Percentiles rank a stretch among this genome's conserved stretches.
phyloP scores from a whole-genome alignment of 2,888 invertebrate species.

The Heteromurus nitidus region DNA sequence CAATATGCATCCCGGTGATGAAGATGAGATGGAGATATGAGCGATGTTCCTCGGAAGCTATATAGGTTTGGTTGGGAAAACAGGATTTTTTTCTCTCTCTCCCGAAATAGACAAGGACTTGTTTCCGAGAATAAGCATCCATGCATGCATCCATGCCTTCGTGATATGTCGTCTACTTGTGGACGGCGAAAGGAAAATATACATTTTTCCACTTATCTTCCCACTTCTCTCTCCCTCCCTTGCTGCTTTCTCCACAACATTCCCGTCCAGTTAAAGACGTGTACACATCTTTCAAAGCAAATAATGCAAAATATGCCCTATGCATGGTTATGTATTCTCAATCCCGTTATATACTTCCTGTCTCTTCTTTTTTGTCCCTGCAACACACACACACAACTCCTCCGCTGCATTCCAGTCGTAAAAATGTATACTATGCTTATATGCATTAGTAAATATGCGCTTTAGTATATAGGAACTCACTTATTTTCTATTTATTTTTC shows the following conservation, averaged over 20 bases:
- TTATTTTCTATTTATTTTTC: slow-evolving; percentile 21
- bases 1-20: too few relatives aligned
- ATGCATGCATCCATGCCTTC: background rate
- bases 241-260: background rate
- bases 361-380: background rate
- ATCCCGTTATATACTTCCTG: too few relatives aligned
- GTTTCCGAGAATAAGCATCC: background rate
- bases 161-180: background rate
- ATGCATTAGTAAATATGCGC: too few relatives aligned
- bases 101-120: background rate
- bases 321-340: too few relatives aligned
- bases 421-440: too few relatives aligned
- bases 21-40: too few relatives aligned
- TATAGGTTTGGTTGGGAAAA: too few relatives aligned
- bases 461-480: too few relatives aligned
- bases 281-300: slow-evolving; percentile 22
- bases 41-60: too few relatives aligned
- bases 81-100: too few relatives aligned
- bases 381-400: too few relatives aligned
- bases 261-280: slow-evolving; percentile 6
- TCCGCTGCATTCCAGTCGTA: too few relatives aligned
- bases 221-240: background rate
- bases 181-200: background rate
- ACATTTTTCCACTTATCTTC: background rate
- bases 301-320: slow-evolving; percentile 25